Evolutionary conservation across 2,113 vertebrate species (phyloP), one percentile per base, ranked within the genome.

Genomic region (Haplochromis vanheusdeni): DNA sequence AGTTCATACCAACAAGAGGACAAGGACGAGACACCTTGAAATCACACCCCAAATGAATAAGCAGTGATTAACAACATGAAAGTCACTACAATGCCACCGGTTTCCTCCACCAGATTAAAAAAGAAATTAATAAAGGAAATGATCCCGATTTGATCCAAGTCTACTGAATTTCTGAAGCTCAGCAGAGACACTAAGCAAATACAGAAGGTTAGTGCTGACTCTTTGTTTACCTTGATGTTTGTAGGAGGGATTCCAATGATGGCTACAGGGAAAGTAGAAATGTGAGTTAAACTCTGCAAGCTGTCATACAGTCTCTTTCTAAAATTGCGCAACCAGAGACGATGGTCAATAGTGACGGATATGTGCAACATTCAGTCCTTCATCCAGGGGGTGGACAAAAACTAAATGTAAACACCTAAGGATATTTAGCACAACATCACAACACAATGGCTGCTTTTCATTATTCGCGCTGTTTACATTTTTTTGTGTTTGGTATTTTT

Each of bases 221-320:
- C 47, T 9, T 75, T 80, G 68, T 95, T 96, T 97, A 97, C 95
- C 96, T 96, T 95, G 92, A 85, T 84, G 82, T 62, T 58, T 91
- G 92, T 83, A 92, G 91, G 84, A 94, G 77, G 82, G 79, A 28
- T 19, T 73, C 92, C 86, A 92, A 89, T 84, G 95, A 94, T 83
- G 89, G 96, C 96, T 97, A 94, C 37, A 91, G 90, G 92, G 89
- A 93, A 87, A 93, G 95, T 88, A 96, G n/a, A 96, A 89, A 94
- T 83, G 73, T 42, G 92, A 31, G 87, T 96, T 96, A 95, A 96
- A 92, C 51, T n/a, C 23, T 58, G 77, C 58, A 73, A 80, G 54
- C 55, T 28, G 21, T 13, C 21, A 26, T 7, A 49, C 85, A 56
- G 54, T 16, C 51, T 58, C 51, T 19, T 79, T 70, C 51, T 52